Evolutionary conservation across 1,140 invertebrate genomes (phyloP), one percentile per base, ranked within the genome.

Genomic region (Zaprionus gabonicus): DNA sequence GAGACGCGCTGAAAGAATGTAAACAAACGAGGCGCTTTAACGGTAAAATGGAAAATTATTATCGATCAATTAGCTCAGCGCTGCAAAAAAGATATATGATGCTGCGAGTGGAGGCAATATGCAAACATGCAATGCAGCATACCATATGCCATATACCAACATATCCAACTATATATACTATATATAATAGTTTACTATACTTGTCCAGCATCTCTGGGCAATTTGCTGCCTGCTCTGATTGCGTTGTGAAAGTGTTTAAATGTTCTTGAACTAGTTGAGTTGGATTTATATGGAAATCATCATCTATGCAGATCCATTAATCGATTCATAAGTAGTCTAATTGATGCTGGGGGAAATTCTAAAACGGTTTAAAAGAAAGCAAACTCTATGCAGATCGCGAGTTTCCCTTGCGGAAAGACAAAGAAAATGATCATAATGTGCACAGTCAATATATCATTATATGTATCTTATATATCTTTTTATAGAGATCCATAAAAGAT

Each of bases 1-100:
- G 53, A 57, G 63, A 51, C 62, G 66, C 31, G 34, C 59, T 71
- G 44, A 81, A 75, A 88, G 84, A 90, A 84, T 91, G 79, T 84
- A 82, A 91, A 78, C 81, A 91, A 91, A 91, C 88, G 83, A 84
- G 88, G 88, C 84, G 88, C 81, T 91, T 91, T 91, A 91, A 91
- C 88, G 88, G 88, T 91, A 91, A 91, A 80, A 80, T 91, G 88
- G 84, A 91, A 91, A 91, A 91, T 82, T 91, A 91, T 91, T 91
- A 88, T 91, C 83, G 83, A 91, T 91, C 79, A 91, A 91, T 91
- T 91, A 91, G 86, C 86, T 81, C 81, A 88, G 79, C 56, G 75
- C 82, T 85, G 86, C 81, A 85, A 90, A 88, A 88, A 86, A 62
- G 12, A 67, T 62, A 53, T 20, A 70, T 17, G 36, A 62, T 53